phyloP scores from a whole-genome alignment of 2,888 invertebrate species.

The Drosophila nigricruria region DNA sequence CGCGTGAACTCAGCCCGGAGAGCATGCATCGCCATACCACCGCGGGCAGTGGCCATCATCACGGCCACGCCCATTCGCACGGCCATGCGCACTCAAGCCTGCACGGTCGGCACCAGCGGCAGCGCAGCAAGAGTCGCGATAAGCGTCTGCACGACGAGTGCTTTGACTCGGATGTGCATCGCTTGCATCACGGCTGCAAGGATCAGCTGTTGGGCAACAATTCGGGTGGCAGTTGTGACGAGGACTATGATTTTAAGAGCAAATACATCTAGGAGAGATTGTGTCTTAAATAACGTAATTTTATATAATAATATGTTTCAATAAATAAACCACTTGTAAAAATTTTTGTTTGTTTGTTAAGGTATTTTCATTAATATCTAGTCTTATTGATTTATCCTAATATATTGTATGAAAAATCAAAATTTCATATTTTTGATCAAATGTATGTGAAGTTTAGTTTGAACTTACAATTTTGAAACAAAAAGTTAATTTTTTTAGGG shows the following conservation, averaged over 20 bases:
- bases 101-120: slow-evolving; percentile 53
- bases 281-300: neutral
- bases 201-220: slow-evolving; percentile 62
- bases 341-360: too few relatives aligned
- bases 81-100: slow-evolving; percentile 23
- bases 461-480: too few relatives aligned
- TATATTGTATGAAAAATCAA: too few relatives aligned
- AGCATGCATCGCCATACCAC: slow-evolving; percentile 4
- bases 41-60: slow-evolving; percentile 32
- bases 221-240: slow-evolving; percentile 75
- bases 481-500: too few relatives aligned
- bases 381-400: too few relatives aligned
- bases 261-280: slow-evolving; percentile 69
- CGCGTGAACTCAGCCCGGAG: slow-evolving; percentile 73
- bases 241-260: slow-evolving; percentile 81
- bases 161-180: slow-evolving; percentile 73
- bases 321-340: slow-evolving; percentile 11
- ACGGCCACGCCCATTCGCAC: slow-evolving; percentile 31
- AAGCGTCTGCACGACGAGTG: slow-evolving; percentile 77
- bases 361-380: too few relatives aligned
- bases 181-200: slow-evolving; percentile 73
- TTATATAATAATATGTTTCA: slow-evolving; percentile 6
- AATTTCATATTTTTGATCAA: too few relatives aligned
- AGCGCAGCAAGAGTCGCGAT: slow-evolving; percentile 76
- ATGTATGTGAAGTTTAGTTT: too few relatives aligned